phyloP scores from a whole-genome alignment of 2,888 invertebrate genomes.

The Odontothrips loti region DNA sequence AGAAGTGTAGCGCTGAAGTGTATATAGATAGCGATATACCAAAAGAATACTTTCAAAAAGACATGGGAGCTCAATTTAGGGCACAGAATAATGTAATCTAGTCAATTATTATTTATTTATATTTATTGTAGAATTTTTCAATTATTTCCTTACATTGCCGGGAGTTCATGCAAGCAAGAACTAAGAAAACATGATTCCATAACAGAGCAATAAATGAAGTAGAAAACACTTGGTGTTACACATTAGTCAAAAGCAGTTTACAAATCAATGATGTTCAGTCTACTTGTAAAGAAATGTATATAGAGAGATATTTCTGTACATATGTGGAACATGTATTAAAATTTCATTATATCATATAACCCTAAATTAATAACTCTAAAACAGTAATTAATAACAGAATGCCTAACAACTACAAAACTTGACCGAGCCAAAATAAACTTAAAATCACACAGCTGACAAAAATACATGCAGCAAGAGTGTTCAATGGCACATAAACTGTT shows the following conservation, averaged over 20 bases:
- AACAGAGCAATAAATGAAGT: not conserved
- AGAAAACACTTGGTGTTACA: not conserved
- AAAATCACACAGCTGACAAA: not conserved
- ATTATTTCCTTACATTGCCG: not conserved
- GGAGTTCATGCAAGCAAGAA: not conserved
- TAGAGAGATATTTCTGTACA: constrained; percentile 22
- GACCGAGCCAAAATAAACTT: not conserved
- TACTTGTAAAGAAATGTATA: constrained; percentile 6
- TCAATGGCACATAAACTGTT: constrained; percentile 4
- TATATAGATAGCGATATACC: not conserved
- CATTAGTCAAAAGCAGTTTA: not conserved
- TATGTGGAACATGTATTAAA: not conserved
- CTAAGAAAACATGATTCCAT: not conserved
- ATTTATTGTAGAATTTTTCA: constrained; percentile 10
- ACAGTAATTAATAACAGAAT: constrained; percentile 1
- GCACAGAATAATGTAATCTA: not conserved
- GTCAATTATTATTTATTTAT: constrained; percentile 24
- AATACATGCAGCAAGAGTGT: not conserved
- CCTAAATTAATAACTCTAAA: not conserved
- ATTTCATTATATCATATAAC: not conserved
- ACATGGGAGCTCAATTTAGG: not conserved
- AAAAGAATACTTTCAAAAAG: not conserved
- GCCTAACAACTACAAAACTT: not conserved
- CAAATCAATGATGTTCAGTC: not conserved
- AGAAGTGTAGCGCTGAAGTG: too few species aligned